Conservation (phyloP, 2,113 vertebrate species). For the Ammodytes marinus region DNA sequence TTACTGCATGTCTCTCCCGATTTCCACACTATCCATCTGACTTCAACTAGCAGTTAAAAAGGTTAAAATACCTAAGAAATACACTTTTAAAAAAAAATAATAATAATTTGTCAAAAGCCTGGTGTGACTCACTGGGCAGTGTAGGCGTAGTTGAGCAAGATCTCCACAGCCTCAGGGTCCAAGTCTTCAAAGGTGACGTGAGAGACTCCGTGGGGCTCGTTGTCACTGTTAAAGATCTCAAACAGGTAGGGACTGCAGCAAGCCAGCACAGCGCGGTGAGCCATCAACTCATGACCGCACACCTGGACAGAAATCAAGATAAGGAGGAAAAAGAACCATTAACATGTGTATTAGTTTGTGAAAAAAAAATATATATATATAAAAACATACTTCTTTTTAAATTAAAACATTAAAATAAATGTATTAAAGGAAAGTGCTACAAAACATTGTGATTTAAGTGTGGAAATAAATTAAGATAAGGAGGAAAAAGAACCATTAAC, state of each 20-base stretch:
- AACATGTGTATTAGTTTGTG: neutral
- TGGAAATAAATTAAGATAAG: no score
- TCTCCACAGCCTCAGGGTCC: slow-evolving; percentile 96
- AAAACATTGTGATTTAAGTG: no score
- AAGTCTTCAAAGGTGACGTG: slow-evolving; percentile 98
- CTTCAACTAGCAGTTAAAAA: neutral
- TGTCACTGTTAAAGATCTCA: slow-evolving; percentile 97
- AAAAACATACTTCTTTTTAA: no score
- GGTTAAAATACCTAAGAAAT: slow-evolving; percentile 1
- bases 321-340: neutral
- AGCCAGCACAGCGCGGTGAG: slow-evolving; percentile 96
- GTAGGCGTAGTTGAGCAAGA: slow-evolving; percentile 97
- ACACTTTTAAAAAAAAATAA: neutral
- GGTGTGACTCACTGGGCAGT: slow-evolving; percentile 94
- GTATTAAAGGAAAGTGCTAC: neutral
- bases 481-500: no score
- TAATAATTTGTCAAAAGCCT: neutral
- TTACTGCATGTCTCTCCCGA: no score
- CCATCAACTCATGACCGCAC: slow-evolving; percentile 96
- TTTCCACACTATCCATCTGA: no score
- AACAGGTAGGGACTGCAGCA: slow-evolving; percentile 99
- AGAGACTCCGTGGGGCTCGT: slow-evolving; percentile 93
- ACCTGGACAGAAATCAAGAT: slow-evolving; percentile 78
- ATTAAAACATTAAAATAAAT: no score
- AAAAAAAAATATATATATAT: neutral